Base-by-base conservation (phyloP, 2,888 invertebrate species). In the Cephonodes hylas region DNA sequence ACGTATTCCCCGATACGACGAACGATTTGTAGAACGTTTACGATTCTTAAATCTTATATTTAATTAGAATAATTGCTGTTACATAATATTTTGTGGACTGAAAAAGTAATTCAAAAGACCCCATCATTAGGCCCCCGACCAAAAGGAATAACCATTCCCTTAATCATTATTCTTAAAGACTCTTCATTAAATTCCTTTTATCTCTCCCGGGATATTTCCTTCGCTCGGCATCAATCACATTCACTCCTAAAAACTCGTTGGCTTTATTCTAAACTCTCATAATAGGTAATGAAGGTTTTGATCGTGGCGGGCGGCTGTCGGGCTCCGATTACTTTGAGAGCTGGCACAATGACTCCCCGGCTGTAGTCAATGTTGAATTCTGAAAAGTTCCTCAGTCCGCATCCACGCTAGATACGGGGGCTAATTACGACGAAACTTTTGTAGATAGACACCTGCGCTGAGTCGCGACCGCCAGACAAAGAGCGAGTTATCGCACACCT, bases 181-280 rank as follows among this genome's bases (percentile, higher is more conserved):
- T 91, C 89, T 91, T 91, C 92, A 92, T 92, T 91, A 91, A 91
- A 91, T 89, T 92, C 91, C 90, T 91, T 91, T 91, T 91, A 91
- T 91, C 90, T 92, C 88, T 90, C 86, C 81, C 85, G 84, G 88
- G 91, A 90, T 91, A 90, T 91, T 91, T 91, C 86, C 88, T 90
- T 85, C 83, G 84, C 79, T 86, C 78, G 84, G 90, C 91, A 92
- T 92, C 92, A 92, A 92, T 92, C 92, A 92, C 90, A 91, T 91
- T 90, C 89, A 89, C 87, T 91, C 79, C 85, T 86, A 91, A 91
- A 91, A 91, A 91, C 90, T 91, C 89, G 88, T 90, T 91, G 90
- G 90, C 90, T 90, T 91, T 89, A 91, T 91, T 91, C 90, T 91
- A 91, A 92, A 92, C 89, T 91, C 91, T 91, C 91, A 90, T 92